Base-by-base conservation (phyloP, 2,113 vertebrate species). In the Candoia aspera region DNA sequence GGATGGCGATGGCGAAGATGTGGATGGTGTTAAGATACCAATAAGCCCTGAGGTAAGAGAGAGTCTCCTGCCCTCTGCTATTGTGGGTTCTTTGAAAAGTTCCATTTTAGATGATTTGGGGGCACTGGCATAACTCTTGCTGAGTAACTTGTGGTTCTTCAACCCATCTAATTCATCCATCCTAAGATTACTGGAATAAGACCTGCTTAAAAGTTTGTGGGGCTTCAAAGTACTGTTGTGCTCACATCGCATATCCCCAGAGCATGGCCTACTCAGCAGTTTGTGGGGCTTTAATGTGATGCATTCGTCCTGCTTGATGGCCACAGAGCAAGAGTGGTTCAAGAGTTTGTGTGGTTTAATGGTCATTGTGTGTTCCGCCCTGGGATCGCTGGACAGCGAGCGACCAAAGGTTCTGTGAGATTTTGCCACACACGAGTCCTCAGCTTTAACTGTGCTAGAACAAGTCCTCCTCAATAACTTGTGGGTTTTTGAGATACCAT, bases 1-100 rank as follows among this genome's bases (percentile, higher is more conserved):
- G 95, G 98, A 96, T 96, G 98, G 98, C 49, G 97, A 97, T 95
- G 98, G 96, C 96, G 98, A 97, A 89, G 98, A 98, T 94, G 98
- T 97, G 79, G 98, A 98, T 90, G 98, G 98, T 93, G 98, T 98
- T 96, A 98, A 97, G 96, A 99, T 98, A 97, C 98, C 98, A 94
- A 98, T 98, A 95, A 99, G 98, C 97, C 98, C 98, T 98, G 98
- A 98, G 98, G 98, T 98, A 97, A 99, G 98, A 96, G 98, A 99
- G 97, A 98, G 98, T 93, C 98, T 97, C 92, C 98, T 97, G 97
- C 98, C 96, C 97, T 98, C 98, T 88, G 96, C 94, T 84, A 62
- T 96, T 88, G 97, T 96, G 87, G 98, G 97, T 95, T 99, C 98
- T 96, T 98, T 98, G 96, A 98, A 98, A 94, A 97, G 96, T 94